Base-by-base conservation (phyloP, 1,140 invertebrate species). In the Diorhabda elongata region DNA sequence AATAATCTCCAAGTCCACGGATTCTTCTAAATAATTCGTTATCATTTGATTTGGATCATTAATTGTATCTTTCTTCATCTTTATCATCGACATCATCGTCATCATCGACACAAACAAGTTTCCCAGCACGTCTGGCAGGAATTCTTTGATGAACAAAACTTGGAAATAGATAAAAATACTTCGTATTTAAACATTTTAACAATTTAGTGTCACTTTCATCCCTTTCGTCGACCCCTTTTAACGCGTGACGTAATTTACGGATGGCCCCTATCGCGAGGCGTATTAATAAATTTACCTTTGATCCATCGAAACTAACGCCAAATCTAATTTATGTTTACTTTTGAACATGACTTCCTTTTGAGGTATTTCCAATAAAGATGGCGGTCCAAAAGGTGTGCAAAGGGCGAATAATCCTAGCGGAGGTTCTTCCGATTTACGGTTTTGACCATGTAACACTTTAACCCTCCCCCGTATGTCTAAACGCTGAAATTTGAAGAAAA, bases 311-410 rank as follows among this genome's bases (percentile, higher is more conserved):
- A 98, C 92, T 52, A 98, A 87, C 61, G 93, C 90, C 42, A 99
- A 87, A 83, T 99, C 97, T 64, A 99, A 87, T 81, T 98, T 98
- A 85, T 99, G 98, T 85, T 99, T 99, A 79, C 94, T 97, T 84
- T 99, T 99, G 84, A 99, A 98, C 90, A 98, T 97, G 68, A 97
- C 93, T 84, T 98, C 96, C 79, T 97, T 95, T 77, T 95, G 92
- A 4, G 92, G 92, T 75, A 94, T 92, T 80, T 96, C 93, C 41
- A 95, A 82, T 8, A 95, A 83, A 59, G 93, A 95, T 3, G 96
- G 93, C 7, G 97, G 97, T 1, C 98, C 98, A 79, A 99, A 99
- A 0, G 98, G 98, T 2, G 97, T 98, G 80, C 97, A 99, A 60
- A 98, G 91, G 44, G 97, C 97, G 80, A 99, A 98, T 8, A 99